A percentile compares a stretch with the other conserved stretches of the same genome.
Evolutionary conservation across 2,888 invertebrate species (phyloP).

Genomic region (Hirtodrosophila confusa): DNA sequence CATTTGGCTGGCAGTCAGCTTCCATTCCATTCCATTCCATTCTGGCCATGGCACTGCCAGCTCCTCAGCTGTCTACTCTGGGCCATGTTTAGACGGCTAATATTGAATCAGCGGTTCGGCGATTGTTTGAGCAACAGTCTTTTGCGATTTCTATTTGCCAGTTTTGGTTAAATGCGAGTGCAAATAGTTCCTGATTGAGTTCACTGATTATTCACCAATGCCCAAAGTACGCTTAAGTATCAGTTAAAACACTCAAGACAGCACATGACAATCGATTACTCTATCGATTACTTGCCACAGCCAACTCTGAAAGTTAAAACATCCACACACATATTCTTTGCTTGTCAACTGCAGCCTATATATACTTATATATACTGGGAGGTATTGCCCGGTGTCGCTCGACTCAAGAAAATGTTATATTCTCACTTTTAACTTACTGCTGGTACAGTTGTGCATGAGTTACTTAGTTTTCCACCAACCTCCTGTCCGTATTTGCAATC

Average conservation of each 20-base stretch:
- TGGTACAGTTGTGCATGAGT: no score
- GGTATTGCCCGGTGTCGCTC: no score
- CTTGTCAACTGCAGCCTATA: no score
- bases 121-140: conserved; percentile 24
- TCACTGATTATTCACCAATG: conserved; percentile 37
- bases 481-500: no score
- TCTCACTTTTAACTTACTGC: no score
- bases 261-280: background rate
- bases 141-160: conserved; percentile 56
- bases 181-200: conserved; percentile 69
- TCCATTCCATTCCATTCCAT: conserved; percentile 4
- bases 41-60: conserved; percentile 25
- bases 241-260: background rate
- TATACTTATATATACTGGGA: no score
- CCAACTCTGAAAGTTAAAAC: no score
- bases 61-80: conserved; percentile 27
- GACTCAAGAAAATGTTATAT: no score
- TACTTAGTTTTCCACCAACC: no score
- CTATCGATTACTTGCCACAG: no score
- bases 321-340: no score
- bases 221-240: conserved; percentile 31
- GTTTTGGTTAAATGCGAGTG: conserved; percentile 54
- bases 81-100: conserved; percentile 45
- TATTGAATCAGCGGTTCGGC: conserved; percentile 46
- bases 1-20: conserved; percentile 24